Conservation (phyloP, 2,797 vertebrate genomes). For the Sebastes itinus region DNA sequence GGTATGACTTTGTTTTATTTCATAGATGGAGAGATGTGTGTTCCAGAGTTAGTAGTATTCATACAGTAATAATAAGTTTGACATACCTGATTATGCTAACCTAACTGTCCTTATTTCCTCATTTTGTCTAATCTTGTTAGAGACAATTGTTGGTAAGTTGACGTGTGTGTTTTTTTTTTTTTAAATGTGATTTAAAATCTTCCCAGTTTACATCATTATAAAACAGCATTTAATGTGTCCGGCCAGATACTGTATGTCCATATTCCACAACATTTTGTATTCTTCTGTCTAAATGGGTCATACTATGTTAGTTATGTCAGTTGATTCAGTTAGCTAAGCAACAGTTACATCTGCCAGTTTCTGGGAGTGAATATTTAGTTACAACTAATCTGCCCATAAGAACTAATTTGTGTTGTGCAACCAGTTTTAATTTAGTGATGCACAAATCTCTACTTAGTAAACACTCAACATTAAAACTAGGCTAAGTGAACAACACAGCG, state of each 20-base stretch:
- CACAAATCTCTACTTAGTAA: neutral
- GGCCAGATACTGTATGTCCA: too few species aligned
- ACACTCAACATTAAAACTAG: neutral
- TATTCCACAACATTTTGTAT: too few species aligned
- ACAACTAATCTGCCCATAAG: too few species aligned
- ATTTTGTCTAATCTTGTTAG: neutral
- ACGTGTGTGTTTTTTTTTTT: too few species aligned
- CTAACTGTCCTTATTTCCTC: neutral
- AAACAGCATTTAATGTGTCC: neutral
- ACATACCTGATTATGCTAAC: neutral
- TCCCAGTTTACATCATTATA: neutral
- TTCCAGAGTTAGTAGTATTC: neutral
- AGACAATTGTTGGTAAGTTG: neutral
- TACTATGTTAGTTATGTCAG: neutral
- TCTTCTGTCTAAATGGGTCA: too few species aligned
- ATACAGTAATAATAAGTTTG: neutral
- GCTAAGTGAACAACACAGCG: neutral
- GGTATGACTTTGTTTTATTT: too few species aligned
- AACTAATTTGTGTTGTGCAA: neutral
- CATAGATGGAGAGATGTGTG: too few species aligned
- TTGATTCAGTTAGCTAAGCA: too few species aligned
- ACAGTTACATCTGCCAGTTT: too few species aligned
- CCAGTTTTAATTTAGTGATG: neutral
- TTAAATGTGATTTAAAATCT: neutral
- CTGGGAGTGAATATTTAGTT: too few species aligned